Conservation (phyloP, 2,113 vertebrate genomes). For the Cyphomyrus discorhynchus region DNA sequence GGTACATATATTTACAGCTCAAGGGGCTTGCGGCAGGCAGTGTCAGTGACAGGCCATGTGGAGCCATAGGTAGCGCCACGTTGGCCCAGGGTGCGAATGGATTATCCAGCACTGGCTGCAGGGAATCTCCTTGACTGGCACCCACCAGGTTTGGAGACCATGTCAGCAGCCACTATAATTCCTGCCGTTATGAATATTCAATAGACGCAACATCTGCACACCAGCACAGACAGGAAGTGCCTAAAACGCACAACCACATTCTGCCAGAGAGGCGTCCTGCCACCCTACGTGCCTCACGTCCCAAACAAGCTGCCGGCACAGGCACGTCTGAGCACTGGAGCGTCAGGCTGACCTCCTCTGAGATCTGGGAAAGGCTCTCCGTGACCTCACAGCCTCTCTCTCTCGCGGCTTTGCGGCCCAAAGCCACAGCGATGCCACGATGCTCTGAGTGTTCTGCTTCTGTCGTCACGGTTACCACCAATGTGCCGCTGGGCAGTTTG, state of each 20-base stretch:
- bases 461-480: not conserved
- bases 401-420: not conserved
- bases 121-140: not conserved
- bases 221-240: not conserved
- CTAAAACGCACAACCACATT: not conserved
- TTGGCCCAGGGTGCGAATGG: not conserved
- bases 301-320: not conserved
- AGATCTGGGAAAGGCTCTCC: not conserved
- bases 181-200: not conserved
- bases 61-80: not conserved
- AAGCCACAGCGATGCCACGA: not conserved
- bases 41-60: not conserved
- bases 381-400: not conserved
- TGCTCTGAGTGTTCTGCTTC: not conserved
- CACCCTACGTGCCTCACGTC: slow-evolving; percentile 10
- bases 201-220: not conserved
- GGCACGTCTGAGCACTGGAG: not conserved
- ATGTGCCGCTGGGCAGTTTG: not conserved
- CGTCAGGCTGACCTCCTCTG: not conserved
- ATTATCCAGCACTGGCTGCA: not conserved
- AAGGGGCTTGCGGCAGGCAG: not conserved
- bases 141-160: not conserved
- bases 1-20: not conserved
- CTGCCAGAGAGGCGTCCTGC: not conserved
- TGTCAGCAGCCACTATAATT: not conserved